Percentiles rank a stretch among this genome's conserved stretches.
phyloP scores from a whole-genome alignment of 2,113 vertebrate genomes.

The Dipodomys spectabilis region DNA sequence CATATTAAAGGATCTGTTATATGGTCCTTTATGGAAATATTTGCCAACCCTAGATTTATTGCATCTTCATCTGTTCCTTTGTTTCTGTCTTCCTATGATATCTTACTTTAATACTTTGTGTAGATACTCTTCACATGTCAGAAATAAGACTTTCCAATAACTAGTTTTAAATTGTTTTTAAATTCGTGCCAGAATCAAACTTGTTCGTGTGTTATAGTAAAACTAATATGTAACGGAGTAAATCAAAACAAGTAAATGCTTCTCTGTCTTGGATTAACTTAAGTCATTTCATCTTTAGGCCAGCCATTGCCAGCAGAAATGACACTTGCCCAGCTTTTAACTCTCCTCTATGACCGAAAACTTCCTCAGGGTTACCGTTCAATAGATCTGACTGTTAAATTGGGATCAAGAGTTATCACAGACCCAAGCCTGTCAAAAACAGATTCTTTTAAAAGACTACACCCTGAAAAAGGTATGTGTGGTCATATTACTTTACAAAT shows the following conservation, averaged over 20 bases:
- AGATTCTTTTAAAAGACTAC: conserved; percentile 97
- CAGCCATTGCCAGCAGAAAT: conserved; percentile 97
- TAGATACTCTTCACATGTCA: neutral
- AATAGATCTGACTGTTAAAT: conserved; percentile 96
- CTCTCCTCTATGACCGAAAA: conserved; percentile 96
- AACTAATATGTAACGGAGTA: conserved; percentile 9
- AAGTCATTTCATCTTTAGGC: conserved; percentile 86
- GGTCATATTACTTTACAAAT: neutral
- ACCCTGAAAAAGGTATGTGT: conserved; percentile 97
- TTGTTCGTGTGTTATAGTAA: neutral
- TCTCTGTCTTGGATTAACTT: conserved; percentile 58
- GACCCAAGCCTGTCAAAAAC: conserved; percentile 98
- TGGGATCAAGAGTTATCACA: conserved; percentile 98
- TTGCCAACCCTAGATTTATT: neutral
- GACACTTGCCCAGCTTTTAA: conserved; percentile 97
- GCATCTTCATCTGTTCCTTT: neutral
- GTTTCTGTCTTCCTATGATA: neutral
- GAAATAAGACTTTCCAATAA: neutral
- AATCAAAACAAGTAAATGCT: neutral
- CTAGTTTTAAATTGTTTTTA: conserved; percentile 45
- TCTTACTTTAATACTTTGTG: neutral
- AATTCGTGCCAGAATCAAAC: neutral
- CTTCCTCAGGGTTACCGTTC: conserved; percentile 98
- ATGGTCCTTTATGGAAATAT: neutral
- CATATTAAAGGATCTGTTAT: neutral